Percentiles rank a stretch among this genome's conserved stretches.
phyloP scores from a whole-genome alignment of 2,113 vertebrate species.

The Perca schrenkii region DNA sequence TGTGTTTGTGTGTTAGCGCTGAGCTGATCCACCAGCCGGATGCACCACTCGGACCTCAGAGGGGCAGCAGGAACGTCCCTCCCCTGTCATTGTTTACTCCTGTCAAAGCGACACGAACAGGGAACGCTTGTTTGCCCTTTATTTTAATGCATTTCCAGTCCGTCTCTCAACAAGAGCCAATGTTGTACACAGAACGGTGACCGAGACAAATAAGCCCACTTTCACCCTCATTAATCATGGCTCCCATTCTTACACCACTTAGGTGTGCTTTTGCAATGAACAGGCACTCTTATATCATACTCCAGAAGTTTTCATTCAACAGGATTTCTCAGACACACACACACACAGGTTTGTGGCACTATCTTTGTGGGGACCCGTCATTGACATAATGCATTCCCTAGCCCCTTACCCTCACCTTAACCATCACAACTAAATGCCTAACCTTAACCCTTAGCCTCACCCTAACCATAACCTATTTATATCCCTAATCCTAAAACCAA shows the following conservation, averaged over 20 bases:
- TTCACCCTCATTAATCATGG: conserved; percentile 52
- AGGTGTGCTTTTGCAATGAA: not conserved
- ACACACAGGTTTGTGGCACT: not conserved
- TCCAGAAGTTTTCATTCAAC: not conserved
- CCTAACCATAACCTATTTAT: too few species aligned
- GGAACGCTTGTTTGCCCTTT: conserved; percentile 31
- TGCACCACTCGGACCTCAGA: conserved; percentile 17
- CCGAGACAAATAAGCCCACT: conserved; percentile 2
- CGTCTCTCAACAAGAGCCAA: conserved; percentile 34
- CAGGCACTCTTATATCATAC: not conserved
- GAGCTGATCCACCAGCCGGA: conserved; percentile 16
- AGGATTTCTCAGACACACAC: not conserved
- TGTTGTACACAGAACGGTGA: conserved; percentile 10
- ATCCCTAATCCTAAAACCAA: too few species aligned
- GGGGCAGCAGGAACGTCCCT: conserved; percentile 11
- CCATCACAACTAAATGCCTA: too few species aligned
- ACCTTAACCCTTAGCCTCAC: too few species aligned
- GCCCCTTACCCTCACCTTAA: too few species aligned
- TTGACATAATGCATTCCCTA: too few species aligned
- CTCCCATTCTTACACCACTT: conserved; percentile 10
- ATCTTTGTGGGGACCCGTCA: too few species aligned
- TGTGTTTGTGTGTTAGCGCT: conserved; percentile 41
- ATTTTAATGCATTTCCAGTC: conserved; percentile 5
- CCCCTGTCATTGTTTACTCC: conserved; percentile 36
- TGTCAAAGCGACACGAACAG: conserved; percentile 21